Evolutionary conservation across 2,888 invertebrate species (phyloP).

Genomic region (Tortrix viridana): DNA sequence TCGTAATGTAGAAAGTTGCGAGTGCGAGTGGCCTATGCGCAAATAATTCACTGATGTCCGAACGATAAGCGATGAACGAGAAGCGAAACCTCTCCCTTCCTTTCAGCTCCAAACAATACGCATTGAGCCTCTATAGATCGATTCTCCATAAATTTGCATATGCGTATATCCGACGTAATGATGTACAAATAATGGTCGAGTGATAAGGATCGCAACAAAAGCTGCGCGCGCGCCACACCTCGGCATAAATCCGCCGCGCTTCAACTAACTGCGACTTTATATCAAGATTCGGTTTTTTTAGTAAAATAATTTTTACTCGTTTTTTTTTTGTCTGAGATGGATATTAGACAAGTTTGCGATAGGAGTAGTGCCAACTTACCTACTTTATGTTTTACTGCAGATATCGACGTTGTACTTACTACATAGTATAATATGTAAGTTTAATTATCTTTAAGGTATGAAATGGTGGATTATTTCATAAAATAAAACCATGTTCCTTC

Average conservation of each 20-base stretch:
- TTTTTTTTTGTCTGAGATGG: too few species aligned
- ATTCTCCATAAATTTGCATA: conserved; percentile 47
- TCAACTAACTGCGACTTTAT: conserved; percentile 38
- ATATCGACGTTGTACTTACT: too few species aligned
- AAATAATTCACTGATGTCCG: neutral
- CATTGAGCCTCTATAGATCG: conserved; percentile 37
- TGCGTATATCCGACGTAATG: conserved; percentile 50
- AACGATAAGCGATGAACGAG: neutral
- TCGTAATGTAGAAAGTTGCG: neutral
- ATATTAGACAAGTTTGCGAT: too few species aligned
- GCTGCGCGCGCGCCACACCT: conserved; percentile 45
- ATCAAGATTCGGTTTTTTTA: conserved; percentile 46
- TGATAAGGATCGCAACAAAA: conserved; percentile 51
- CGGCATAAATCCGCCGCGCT: conserved; percentile 46
- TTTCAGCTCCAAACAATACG: conserved; percentile 1
- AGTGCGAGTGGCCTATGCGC: neutral
- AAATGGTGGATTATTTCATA: too few species aligned
- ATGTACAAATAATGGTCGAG: conserved; percentile 53
- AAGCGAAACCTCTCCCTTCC: neutral
- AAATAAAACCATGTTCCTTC: too few species aligned
- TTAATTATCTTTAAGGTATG: too few species aligned
- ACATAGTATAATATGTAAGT: too few species aligned
- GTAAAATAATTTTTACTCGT: conserved; percentile 35
- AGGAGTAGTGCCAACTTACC: too few species aligned
- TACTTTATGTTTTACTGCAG: too few species aligned